Evolutionary conservation across 2,113 vertebrate genomes (phyloP).

Genomic region (Thunnus maccoyii): DNA sequence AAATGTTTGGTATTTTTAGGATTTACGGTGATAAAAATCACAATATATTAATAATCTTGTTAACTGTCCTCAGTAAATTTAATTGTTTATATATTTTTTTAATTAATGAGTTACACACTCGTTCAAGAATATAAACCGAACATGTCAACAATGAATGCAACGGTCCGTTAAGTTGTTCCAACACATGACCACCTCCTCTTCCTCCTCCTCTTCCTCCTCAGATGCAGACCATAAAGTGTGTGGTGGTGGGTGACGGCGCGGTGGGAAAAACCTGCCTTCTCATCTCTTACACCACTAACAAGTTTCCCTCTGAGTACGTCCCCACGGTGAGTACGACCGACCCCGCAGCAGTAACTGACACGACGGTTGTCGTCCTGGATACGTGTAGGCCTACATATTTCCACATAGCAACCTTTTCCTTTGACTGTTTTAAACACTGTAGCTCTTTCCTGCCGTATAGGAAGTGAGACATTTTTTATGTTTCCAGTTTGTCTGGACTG

Average conservation of each 20-base stretch:
- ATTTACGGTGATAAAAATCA: too few relatives aligned
- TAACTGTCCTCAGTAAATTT: too few relatives aligned
- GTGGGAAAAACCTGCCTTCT: conserved; percentile 80
- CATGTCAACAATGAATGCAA: too few relatives aligned
- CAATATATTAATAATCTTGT: too few relatives aligned
- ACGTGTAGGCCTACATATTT: too few relatives aligned
- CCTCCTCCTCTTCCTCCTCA: conserved; percentile 33
- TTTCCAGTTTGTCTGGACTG: not conserved
- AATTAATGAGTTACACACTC: too few relatives aligned
- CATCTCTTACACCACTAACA: conserved; percentile 81
- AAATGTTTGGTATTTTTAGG: too few relatives aligned
- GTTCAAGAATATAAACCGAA: too few relatives aligned
- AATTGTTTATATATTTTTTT: too few relatives aligned
- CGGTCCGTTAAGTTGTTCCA: too few relatives aligned
- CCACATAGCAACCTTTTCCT: not conserved
- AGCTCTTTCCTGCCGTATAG: conserved; percentile 16
- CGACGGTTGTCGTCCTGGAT: too few relatives aligned
- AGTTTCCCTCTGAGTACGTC: conserved; percentile 79
- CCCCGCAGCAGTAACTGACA: not conserved
- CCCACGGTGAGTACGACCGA: conserved; percentile 72
- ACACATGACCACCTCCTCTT: not conserved
- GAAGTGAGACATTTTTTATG: conserved; percentile 31
- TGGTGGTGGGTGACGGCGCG: conserved; percentile 79
- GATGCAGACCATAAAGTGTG: conserved; percentile 83
- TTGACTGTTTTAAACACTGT: not conserved